phyloP scores from a whole-genome alignment of 2,888 invertebrate species.

The Cheiracanthium punctorium region DNA sequence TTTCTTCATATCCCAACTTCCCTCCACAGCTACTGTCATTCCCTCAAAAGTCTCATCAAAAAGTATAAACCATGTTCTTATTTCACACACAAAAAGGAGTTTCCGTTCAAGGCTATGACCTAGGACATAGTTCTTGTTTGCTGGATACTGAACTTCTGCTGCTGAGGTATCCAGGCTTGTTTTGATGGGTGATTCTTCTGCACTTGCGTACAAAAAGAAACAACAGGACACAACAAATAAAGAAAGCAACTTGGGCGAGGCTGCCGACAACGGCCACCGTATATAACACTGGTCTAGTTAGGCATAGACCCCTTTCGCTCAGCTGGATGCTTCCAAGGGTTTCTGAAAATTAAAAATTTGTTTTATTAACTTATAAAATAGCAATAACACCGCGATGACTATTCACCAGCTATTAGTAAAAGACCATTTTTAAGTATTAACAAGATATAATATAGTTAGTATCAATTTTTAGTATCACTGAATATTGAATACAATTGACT shows the following conservation, averaged over 20 bases:
- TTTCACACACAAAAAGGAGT: not conserved
- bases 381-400: too few species aligned
- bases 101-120: slow-evolving; percentile 42
- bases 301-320: slow-evolving; percentile 47
- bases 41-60: not conserved
- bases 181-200: slow-evolving; percentile 28
- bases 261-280: slow-evolving; percentile 45
- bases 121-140: slow-evolving; percentile 59
- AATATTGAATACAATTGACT: too few species aligned
- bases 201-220: slow-evolving; percentile 47
- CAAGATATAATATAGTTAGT: too few species aligned
- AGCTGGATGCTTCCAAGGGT: slow-evolving; percentile 47
- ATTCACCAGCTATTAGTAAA: too few species aligned
- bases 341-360: slow-evolving; percentile 39
- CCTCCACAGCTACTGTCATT: not conserved
- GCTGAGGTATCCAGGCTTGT: slow-evolving; percentile 23
- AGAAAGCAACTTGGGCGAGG: slow-evolving; percentile 54
- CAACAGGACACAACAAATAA: slow-evolving; percentile 40
- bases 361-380: not conserved
- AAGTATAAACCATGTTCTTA: not conserved
- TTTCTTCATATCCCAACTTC: too few species aligned
- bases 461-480: too few species aligned
- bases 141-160: slow-evolving; percentile 61
- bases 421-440: too few species aligned
- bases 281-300: slow-evolving; percentile 55